Conservation (phyloP, 2,888 invertebrate species). For the Tetragonula carbonaria region DNA sequence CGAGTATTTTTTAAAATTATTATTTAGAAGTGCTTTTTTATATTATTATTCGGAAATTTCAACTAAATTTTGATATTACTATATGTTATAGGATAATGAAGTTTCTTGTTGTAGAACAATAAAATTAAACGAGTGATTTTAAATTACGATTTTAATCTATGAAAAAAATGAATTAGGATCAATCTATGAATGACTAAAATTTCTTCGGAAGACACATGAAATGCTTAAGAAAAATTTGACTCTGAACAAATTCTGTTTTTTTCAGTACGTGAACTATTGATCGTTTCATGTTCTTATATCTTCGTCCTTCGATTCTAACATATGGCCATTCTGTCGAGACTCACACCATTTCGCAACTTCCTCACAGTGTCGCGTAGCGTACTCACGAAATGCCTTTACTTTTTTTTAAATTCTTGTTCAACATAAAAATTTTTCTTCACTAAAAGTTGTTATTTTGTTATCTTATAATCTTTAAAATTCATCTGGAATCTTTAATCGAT, state of each 20-base stretch:
- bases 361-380: conserved; percentile 24
- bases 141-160: not conserved
- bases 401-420: not conserved
- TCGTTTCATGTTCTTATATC: conserved; percentile 42
- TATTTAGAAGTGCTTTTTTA: not conserved
- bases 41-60: not conserved
- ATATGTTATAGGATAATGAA: not conserved
- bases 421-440: not conserved
- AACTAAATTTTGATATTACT: not conserved
- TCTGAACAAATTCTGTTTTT: conserved; percentile 53
- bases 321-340: conserved; percentile 47
- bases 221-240: conserved; percentile 50
- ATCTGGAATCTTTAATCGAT: not conserved
- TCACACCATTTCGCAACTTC: conserved; percentile 54
- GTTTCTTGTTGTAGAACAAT: not conserved
- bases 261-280: conserved; percentile 25
- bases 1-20: not conserved
- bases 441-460: too few relatives aligned
- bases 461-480: not conserved
- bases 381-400: not conserved
- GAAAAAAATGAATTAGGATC: conserved; percentile 12
- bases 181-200: conserved; percentile 36
- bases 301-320: conserved; percentile 60
- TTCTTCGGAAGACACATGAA: conserved; percentile 28
- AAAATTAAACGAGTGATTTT: conserved; percentile 1